Evolutionary conservation across 2,797 vertebrate species (phyloP).

Genomic region (Melanotaenia boesemani): DNA sequence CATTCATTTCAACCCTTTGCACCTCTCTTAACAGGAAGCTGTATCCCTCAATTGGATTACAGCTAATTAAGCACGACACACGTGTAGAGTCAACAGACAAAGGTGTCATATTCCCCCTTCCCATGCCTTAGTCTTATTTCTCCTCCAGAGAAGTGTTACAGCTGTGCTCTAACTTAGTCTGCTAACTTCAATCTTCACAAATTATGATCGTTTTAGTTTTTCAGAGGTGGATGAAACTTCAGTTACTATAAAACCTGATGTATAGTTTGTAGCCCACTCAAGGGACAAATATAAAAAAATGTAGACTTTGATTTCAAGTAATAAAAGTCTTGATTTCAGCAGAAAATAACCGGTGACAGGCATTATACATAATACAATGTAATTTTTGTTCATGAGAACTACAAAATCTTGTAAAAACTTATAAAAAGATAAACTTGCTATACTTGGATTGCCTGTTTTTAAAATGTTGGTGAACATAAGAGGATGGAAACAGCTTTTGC

Average conservation of each 20-base stretch:
- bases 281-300: neutral
- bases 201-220: neutral
- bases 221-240: neutral
- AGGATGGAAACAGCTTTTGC: neutral
- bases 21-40: constrained; percentile 75
- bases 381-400: neutral
- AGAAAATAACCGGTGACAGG: neutral
- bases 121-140: constrained; percentile 23
- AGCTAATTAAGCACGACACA: constrained; percentile 78
- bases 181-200: constrained; percentile 10
- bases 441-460: neutral
- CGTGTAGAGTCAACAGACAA: constrained; percentile 69
- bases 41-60: constrained; percentile 79
- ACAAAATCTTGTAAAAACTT: neutral
- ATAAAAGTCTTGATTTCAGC: neutral
- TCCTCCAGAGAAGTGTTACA: constrained; percentile 9
- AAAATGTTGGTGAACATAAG: neutral
- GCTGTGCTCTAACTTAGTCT: constrained; percentile 11
- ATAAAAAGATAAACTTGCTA: neutral
- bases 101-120: constrained; percentile 48
- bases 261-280: neutral
- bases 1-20: constrained; percentile 75
- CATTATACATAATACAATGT: neutral
- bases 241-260: neutral
- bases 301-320: neutral